These are phyloP conservation scores for Eupithecia inturbata DNA, from an alignment of 2,888 invertebrate genomes.

Conservation along the genomic window DNA sequence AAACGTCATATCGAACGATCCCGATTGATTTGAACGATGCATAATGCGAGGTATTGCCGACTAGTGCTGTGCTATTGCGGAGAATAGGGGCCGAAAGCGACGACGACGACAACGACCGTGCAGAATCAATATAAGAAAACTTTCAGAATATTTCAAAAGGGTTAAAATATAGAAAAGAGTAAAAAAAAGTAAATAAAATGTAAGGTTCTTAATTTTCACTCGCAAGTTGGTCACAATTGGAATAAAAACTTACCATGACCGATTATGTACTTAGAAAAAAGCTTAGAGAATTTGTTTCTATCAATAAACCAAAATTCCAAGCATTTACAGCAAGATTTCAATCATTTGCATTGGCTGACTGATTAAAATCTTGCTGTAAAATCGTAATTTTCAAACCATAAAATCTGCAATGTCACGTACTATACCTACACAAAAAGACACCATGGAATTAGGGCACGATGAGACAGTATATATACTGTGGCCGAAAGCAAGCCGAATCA, in stretches of 20 bases:
- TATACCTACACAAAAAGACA: background rate
- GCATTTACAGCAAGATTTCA: background rate
- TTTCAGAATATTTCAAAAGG: background rate
- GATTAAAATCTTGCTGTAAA: background rate
- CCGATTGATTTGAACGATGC: slow-evolving; percentile 32
- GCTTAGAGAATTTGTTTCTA: background rate
- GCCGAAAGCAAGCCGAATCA: slow-evolving; percentile 9
- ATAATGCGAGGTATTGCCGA: slow-evolving; percentile 15
- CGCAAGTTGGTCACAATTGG: background rate
- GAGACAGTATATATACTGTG: background rate
- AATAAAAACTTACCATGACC: background rate
- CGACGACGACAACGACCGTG: too few species aligned
- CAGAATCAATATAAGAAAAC: background rate
- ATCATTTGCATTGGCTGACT: background rate
- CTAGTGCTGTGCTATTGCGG: slow-evolving; percentile 17
- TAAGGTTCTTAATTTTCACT: background rate
- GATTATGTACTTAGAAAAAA: background rate
- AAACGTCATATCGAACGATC: slow-evolving; percentile 25
- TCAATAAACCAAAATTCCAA: background rate
- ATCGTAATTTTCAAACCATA: background rate
- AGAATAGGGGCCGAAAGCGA: background rate
- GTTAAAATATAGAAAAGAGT: background rate
- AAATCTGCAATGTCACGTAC: background rate
- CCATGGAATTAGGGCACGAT: background rate
- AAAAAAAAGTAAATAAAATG: too few species aligned